phyloP scores from a whole-genome alignment of 2,888 invertebrate genomes.

The Gari tellinella region DNA sequence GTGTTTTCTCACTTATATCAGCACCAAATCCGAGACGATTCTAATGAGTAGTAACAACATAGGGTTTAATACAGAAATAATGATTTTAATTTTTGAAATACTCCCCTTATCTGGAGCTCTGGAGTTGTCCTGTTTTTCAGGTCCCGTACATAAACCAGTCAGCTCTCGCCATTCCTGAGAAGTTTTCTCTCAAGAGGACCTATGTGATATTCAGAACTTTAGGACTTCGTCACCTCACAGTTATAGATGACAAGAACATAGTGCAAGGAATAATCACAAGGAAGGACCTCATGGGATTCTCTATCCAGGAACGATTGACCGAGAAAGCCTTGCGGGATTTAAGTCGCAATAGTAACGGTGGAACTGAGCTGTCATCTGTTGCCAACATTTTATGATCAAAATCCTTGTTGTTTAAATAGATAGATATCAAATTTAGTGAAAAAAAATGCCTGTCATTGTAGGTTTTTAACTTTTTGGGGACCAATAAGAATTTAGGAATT shows the following conservation, averaged over 20 bases:
- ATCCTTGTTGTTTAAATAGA: too few species aligned
- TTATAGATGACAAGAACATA: constrained; percentile 81
- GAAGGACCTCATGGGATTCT: constrained; percentile 85
- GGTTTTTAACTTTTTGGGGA: too few species aligned
- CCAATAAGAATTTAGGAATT: too few species aligned
- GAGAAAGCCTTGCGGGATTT: constrained; percentile 30
- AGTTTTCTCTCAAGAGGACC: constrained; percentile 84
- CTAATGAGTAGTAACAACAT: too few species aligned
- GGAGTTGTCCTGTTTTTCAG: constrained; percentile 62
- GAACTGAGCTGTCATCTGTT: constrained; percentile 28
- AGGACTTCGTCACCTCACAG: constrained; percentile 84
- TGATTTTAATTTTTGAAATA: too few species aligned
- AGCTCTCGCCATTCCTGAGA: constrained; percentile 80
- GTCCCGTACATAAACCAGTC: constrained; percentile 84
- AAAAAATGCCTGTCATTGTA: too few species aligned
- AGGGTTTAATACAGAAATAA: too few species aligned
- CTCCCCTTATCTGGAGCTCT: too few species aligned
- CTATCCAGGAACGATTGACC: constrained; percentile 82
- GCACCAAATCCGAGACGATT: too few species aligned
- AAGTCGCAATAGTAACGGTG: constrained; percentile 11
- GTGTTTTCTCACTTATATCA: too few species aligned
- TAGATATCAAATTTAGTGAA: too few species aligned
- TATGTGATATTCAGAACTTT: constrained; percentile 84
- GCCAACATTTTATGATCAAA: background rate
- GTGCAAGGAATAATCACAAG: constrained; percentile 84